These are phyloP conservation scores for Colistium nudipinnis DNA, from an alignment of 2,113 vertebrate genomes.

Conservation along the genomic window DNA sequence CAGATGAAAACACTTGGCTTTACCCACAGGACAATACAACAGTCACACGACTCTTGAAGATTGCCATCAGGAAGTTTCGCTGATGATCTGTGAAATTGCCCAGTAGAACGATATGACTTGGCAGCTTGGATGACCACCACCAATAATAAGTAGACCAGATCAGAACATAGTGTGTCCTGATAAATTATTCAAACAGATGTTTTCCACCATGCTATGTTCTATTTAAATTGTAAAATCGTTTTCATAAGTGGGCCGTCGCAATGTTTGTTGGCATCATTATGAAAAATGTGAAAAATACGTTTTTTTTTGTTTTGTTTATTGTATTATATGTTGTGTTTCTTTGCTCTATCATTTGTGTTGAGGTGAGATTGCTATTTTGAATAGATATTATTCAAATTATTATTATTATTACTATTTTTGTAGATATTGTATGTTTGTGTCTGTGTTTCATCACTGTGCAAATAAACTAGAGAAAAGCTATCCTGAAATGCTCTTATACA, in stretches of 20 bases:
- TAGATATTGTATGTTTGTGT: no score
- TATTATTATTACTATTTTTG: no score
- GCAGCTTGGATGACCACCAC: conserved; percentile 21
- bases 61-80: not conserved
- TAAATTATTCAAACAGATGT: conserved; percentile 3
- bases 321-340: conserved; percentile 15
- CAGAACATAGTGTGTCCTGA: not conserved
- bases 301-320: not conserved
- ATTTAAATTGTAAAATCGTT: not conserved
- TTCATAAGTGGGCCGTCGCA: not conserved
- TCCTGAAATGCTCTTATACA: conserved; percentile 5
- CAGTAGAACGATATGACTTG: not conserved
- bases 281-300: not conserved
- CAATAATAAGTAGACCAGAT: conserved; percentile 7
- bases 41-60: conserved; percentile 11
- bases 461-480: conserved; percentile 17
- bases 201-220: conserved; percentile 14
- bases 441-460: conserved; percentile 12
- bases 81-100: conserved; percentile 24
- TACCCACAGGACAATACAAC: conserved; percentile 32
- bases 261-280: conserved; percentile 14
- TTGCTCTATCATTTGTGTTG: conserved; percentile 8
- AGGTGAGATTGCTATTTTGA: conserved; percentile 35
- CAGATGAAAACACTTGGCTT: conserved; percentile 43
- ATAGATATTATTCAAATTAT: no score